Conservation (phyloP, 2,888 invertebrate species). For the Hirtodrosophila duncani region DNA sequence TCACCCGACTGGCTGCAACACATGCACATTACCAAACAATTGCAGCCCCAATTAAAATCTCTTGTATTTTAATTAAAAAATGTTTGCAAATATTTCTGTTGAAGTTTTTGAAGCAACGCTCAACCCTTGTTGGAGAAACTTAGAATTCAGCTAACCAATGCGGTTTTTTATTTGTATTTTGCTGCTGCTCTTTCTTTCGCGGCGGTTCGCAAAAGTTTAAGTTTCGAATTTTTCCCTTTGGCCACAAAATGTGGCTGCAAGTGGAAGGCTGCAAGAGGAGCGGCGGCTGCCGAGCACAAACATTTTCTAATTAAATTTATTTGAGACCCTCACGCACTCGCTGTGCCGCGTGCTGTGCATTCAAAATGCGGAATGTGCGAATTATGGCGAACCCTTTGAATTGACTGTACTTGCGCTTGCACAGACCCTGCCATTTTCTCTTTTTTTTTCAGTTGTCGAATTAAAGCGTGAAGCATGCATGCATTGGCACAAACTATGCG, state of each 20-base stretch:
- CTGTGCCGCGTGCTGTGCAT: constrained; percentile 58
- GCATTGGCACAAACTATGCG: no score
- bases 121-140: no score
- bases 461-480: no score
- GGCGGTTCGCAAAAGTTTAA: constrained; percentile 36
- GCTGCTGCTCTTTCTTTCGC: constrained; percentile 24
- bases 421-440: not conserved
- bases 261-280: constrained; percentile 23
- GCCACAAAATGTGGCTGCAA: constrained; percentile 39
- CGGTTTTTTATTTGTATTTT: constrained; percentile 23
- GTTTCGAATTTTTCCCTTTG: constrained; percentile 13
- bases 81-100: no score
- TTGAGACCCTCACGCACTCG: constrained; percentile 72
- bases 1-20: no score
- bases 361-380: constrained; percentile 18
- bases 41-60: no score
- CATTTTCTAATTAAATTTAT: constrained; percentile 75
- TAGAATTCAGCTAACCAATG: no score
- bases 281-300: constrained; percentile 31
- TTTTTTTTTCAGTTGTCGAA: not conserved
- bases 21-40: no score
- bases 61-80: no score
- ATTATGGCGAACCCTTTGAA: constrained; percentile 16
- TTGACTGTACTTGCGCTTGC: constrained; percentile 22
- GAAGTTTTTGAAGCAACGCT: no score